Evolutionary conservation across 2,113 vertebrate genomes (phyloP).

Genomic region (Salvator merianae): DNA sequence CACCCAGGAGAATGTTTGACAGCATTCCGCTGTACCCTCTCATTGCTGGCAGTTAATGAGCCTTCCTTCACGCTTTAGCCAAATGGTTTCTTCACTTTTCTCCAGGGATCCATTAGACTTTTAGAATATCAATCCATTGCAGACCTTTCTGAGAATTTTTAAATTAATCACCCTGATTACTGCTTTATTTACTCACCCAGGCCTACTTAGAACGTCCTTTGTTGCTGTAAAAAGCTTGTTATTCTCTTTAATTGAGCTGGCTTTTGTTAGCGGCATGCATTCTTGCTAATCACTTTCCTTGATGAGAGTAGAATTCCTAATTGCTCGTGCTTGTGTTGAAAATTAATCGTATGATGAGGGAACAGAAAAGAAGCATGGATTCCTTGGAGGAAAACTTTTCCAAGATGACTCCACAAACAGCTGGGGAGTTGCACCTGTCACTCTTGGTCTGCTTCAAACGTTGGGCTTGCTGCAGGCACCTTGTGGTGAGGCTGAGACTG

Average conservation of each 20-base stretch:
- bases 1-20: slow-evolving; percentile 25
- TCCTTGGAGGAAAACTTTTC: neutral
- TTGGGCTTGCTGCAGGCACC: neutral
- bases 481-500: too few relatives aligned
- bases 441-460: neutral
- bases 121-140: slow-evolving; percentile 66
- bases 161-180: slow-evolving; percentile 79
- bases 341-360: slow-evolving; percentile 57
- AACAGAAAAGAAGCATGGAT: neutral
- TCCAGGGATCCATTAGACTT: slow-evolving; percentile 57
- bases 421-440: too few relatives aligned
- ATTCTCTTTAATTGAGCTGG: slow-evolving; percentile 74
- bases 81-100: slow-evolving; percentile 53
- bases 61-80: slow-evolving; percentile 32
- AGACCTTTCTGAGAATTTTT: slow-evolving; percentile 69
- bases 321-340: slow-evolving; percentile 68
- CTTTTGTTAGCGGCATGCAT: slow-evolving; percentile 71
- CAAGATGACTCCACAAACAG: too few relatives aligned
- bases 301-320: slow-evolving; percentile 74
- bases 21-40: slow-evolving; percentile 4
- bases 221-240: slow-evolving; percentile 75
- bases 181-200: slow-evolving; percentile 79
- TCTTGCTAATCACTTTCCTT: slow-evolving; percentile 76
- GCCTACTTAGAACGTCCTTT: slow-evolving; percentile 70
- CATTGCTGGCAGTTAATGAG: slow-evolving; percentile 56